Conservation (phyloP, 1,140 invertebrate genomes). For the Zelostemma sp. region DNA sequence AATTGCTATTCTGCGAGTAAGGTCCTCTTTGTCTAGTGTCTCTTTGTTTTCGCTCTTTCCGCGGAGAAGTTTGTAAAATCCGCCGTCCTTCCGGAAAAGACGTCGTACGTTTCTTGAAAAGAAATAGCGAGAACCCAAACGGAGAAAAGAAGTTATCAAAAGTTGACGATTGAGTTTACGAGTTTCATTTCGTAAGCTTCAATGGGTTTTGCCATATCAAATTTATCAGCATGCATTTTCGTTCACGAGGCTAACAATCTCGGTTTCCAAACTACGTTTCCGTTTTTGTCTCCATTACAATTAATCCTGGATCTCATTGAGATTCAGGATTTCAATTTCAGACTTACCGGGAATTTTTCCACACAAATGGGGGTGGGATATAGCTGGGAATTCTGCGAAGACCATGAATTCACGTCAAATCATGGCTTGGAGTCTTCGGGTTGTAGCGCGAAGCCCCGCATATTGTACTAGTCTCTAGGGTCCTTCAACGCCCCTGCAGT, state of each 20-base stretch:
- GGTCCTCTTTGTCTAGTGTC: slow-evolving; percentile 23
- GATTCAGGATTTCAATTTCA: too few relatives aligned
- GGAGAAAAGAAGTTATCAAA: slow-evolving; percentile 57
- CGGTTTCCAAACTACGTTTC: too few relatives aligned
- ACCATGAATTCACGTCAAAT: slow-evolving; percentile 31
- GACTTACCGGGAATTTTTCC: too few relatives aligned
- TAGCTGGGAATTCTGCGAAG: not conserved
- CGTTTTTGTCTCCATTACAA: too few relatives aligned
- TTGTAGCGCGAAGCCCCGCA: slow-evolving; percentile 50
- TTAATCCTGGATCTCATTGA: too few relatives aligned
- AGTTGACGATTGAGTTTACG: slow-evolving; percentile 39
- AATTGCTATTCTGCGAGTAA: slow-evolving; percentile 62
- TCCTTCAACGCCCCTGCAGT: slow-evolving; percentile 50
- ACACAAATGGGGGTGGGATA: slow-evolving; percentile 12
- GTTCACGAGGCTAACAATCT: too few relatives aligned
- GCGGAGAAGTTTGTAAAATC: slow-evolving; percentile 15
- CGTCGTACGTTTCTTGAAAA: too few relatives aligned
- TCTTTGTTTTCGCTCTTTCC: not conserved
- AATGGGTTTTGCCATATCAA: slow-evolving; percentile 1
- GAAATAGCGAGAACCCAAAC: too few relatives aligned
- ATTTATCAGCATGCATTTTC: too few relatives aligned
- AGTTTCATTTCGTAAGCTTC: slow-evolving; percentile 7
- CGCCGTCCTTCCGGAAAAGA: slow-evolving; percentile 1
- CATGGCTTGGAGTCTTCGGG: slow-evolving; percentile 57
- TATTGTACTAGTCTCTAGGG: slow-evolving; percentile 59